Evolutionary conservation across 2,797 vertebrate genomes (phyloP), one percentile per base, ranked within the genome.

Genomic region (Sparus aurata): DNA sequence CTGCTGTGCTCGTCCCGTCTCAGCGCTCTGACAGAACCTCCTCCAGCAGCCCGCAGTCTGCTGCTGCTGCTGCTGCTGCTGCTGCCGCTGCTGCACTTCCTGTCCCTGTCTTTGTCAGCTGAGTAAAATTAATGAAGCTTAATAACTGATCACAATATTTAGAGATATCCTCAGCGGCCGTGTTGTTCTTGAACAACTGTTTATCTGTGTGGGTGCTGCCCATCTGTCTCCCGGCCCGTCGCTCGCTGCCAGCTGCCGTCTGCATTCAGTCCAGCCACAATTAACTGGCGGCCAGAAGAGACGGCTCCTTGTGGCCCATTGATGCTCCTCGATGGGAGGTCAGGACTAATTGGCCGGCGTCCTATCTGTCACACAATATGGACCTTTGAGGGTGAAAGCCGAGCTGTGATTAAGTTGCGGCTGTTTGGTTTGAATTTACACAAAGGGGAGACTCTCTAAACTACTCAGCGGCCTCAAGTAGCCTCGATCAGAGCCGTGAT

Each of bases 181-280:
- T 23, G 75, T 23, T 22, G 34, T 54, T 66, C 20, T 30, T 34
- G 20, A 66, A 16, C n/a, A 49, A 45, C 74, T 75, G 69, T 73
- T 46, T 68, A 15, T 68, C 43, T 20, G 64, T 69, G 76, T 34
- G 55, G 50, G 18, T 71, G 79, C 65, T 57, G 67, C 75, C 86
- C 87, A 85, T 91, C 89, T 93, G 91, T 87, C 81, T 22, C 13
- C 64, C 43, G n/a, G 22, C 69, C 50, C 11, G 3, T 41, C 45
- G 65, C 65, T 88, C 71, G 41, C 72, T 66, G 77, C 88, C 85
- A 89, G 87, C 88, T 90, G 88, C 87, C 15, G 76, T 74, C 78
- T 79, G 62, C 73, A 20, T 64, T 85, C 75, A 84, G 57, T 72
- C 54, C 8, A 3, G 53, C 47, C 69, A 30, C 70, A 60, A 47